A percentile compares a stretch with the other conserved stretches of the same genome.
Evolutionary conservation across 2,888 invertebrate species (phyloP).

Genomic region (Temnothorax unifasciatus): DNA sequence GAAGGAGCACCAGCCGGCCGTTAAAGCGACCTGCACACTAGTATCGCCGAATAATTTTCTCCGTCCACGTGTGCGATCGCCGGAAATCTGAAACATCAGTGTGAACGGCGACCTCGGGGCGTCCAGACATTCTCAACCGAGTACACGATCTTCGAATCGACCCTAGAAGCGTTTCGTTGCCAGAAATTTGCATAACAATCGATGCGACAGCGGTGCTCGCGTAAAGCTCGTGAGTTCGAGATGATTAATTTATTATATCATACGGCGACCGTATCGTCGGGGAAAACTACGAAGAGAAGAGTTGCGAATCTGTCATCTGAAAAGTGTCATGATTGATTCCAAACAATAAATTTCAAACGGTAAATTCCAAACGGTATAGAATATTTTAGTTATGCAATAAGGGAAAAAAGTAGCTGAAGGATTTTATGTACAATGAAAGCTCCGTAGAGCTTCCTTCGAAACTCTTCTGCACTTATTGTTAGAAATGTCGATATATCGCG

Average conservation of each 20-base stretch:
- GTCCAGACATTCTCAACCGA: conserved; percentile 46
- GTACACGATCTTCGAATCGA: conserved; percentile 7
- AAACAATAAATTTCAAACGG: neutral
- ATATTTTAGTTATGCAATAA: neutral
- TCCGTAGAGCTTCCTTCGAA: neutral
- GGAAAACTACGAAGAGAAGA: neutral
- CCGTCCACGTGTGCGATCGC: neutral
- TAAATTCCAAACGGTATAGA: neutral
- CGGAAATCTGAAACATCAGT: conserved; percentile 43
- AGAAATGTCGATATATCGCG: neutral
- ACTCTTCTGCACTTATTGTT: too few relatives aligned
- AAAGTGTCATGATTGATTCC: neutral
- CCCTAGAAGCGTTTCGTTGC: conserved; percentile 37
- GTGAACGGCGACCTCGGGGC: conserved; percentile 10
- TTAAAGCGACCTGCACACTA: conserved; percentile 21
- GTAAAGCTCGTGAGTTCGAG: conserved; percentile 1
- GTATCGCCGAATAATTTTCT: conserved; percentile 1
- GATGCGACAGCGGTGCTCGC: neutral
- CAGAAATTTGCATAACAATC: conserved; percentile 56
- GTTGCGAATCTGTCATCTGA: neutral
- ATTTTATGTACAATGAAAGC: neutral
- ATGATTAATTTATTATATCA: conserved; percentile 24
- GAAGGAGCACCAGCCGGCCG: conserved; percentile 29
- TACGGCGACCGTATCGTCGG: too few relatives aligned
- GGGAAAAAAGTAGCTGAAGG: neutral